Conservation (phyloP, 2,888 invertebrate genomes). For the Ectemnius lituratus region DNA sequence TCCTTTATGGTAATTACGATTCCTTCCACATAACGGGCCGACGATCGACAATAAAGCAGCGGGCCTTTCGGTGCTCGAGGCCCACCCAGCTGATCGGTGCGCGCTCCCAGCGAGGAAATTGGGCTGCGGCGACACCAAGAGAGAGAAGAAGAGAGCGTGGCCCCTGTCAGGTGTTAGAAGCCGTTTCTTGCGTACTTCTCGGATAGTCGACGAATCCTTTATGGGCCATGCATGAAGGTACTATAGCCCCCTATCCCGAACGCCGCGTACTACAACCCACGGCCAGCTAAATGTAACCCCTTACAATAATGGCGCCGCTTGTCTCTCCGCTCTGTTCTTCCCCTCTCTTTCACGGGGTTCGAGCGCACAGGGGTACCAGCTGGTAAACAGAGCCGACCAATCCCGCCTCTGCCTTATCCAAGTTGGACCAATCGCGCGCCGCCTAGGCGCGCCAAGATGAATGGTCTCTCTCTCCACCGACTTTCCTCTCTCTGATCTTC, state of each 20-base stretch:
- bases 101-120: conserved; percentile 59
- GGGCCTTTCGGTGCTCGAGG: conserved; percentile 47
- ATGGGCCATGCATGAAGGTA: conserved; percentile 91
- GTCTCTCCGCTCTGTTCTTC: conserved; percentile 79
- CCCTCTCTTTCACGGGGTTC: conserved; percentile 53
- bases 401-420: conserved; percentile 71
- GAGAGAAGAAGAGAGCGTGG: conserved; percentile 68
- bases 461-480: conserved; percentile 69
- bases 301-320: conserved; percentile 79
- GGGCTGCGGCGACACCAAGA: conserved; percentile 59
- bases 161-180: conserved; percentile 78
- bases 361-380: conserved; percentile 77
- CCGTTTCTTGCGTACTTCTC: conserved; percentile 81
- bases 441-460: conserved; percentile 78
- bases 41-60: conserved; percentile 46
- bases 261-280: conserved; percentile 81
- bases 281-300: conserved; percentile 79
- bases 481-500: conserved; percentile 75
- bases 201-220: conserved; percentile 89
- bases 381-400: conserved; percentile 78
- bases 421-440: conserved; percentile 72
- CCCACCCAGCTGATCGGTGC: conserved; percentile 60
- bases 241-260: conserved; percentile 91
- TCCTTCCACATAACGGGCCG: conserved; percentile 43
- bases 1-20: conserved; percentile 53